Evolutionary conservation across 2,888 invertebrate genomes (phyloP), one percentile per base, ranked within the genome.

Genomic region (Drosophila longiperda): DNA sequence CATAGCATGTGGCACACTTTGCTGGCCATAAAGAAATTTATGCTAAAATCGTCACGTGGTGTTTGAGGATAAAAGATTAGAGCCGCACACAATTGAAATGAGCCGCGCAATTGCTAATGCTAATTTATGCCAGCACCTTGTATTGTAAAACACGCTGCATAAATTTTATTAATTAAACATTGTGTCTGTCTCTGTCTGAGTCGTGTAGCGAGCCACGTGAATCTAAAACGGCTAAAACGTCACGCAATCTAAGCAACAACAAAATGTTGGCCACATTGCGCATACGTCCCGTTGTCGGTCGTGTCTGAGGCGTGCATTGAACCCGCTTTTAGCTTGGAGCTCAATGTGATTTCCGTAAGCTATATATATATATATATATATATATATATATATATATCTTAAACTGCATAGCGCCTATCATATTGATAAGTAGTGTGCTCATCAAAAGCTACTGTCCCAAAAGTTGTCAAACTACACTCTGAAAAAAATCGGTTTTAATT

Each of bases 121-220:
- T 59, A 73, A 73, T 78, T 54, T 61, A 66, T 66, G 75, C 32
- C 50, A 57, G 60, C 68, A 70, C 79, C 82, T 75, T 79, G 75
- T 58, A 69, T 61, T 66, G 69, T 58, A 79, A 75, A 50, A 38
- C 53, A 59, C 48, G 61, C 52, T 42, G 75, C 63, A 75, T 78
- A 75, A 66, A 64, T 66, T 62, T 45, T 5, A 66, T 36, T 45
- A 45, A 71, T 68, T 60, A 49, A 29, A 40, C 48, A 26, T 58
- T 54, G 57, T 58, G 64, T 45, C 45, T 23, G 45, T 23, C 20
- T 45, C 20, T 7, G 20, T 26, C 26, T 64, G 11, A 62, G 58
- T 53, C 65, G 60, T 55, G 54, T 53, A 71, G 65, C 83, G 87
- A 80, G 68, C 89, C 83, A 80, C 89, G 83, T 83, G 87, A 87